Conservation (phyloP, 2,888 invertebrate genomes). For the Caenorhabditis sulstoni region DNA sequence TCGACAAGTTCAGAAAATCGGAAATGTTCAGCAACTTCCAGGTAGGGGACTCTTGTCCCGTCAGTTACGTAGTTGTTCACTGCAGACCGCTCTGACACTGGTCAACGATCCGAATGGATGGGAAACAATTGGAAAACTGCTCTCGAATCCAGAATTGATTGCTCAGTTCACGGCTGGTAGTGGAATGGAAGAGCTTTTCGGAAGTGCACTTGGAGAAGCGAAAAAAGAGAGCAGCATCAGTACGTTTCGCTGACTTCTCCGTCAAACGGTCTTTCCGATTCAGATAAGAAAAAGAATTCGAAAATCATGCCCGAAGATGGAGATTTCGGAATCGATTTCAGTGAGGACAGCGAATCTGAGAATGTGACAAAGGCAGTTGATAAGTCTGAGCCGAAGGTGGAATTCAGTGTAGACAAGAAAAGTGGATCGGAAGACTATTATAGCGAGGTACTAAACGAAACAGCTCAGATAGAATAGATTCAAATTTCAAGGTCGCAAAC, state of each 20-base stretch:
- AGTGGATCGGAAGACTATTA: slow-evolving; percentile 70
- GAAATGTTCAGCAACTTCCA: slow-evolving; percentile 80
- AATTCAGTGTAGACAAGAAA: slow-evolving; percentile 64
- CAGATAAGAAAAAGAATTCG: slow-evolving; percentile 62
- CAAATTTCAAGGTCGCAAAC: slow-evolving; percentile 55
- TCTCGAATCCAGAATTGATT: slow-evolving; percentile 78
- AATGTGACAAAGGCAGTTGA: slow-evolving; percentile 49
- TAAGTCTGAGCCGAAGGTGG: slow-evolving; percentile 55
- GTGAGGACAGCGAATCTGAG: slow-evolving; percentile 68
- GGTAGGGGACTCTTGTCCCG: slow-evolving; percentile 48
- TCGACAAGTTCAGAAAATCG: slow-evolving; percentile 78
- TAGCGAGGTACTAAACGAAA: too few species aligned
- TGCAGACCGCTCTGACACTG: slow-evolving; percentile 77
- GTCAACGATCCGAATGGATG: slow-evolving; percentile 79
- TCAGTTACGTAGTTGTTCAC: too few species aligned
- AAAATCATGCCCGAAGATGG: slow-evolving; percentile 73
- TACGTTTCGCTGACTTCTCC: slow-evolving; percentile 7
- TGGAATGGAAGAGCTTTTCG: slow-evolving; percentile 71
- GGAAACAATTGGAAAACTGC: slow-evolving; percentile 78
- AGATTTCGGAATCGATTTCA: slow-evolving; percentile 78
- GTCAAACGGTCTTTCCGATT: neutral
- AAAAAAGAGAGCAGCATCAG: slow-evolving; percentile 60
- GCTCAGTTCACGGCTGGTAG: slow-evolving; percentile 74
- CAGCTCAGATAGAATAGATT: too few species aligned
- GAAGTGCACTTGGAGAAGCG: slow-evolving; percentile 69